Base-by-base conservation (phyloP, 2,113 vertebrate species). In the Hirundichthys speculiger region DNA sequence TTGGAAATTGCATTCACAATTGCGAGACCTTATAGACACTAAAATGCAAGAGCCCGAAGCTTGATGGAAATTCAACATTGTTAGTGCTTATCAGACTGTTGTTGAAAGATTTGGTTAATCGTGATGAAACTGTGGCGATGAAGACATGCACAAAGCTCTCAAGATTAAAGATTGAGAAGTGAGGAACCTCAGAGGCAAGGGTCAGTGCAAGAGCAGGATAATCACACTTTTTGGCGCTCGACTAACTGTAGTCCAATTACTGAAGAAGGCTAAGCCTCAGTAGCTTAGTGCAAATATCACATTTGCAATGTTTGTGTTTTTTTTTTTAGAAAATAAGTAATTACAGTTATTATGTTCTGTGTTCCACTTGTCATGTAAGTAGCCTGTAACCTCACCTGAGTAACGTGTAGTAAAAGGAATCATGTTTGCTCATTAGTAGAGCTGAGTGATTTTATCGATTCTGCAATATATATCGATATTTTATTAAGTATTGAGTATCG, bases 201-300 rank as follows among this genome's bases (percentile, higher is more conserved):
- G 67, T 80, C 63, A 71, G n/a, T 15, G 47, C 41, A 57, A 55
- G 43, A 48, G 47, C 50, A 64, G 18, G 5, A 52, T 52, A 65
- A 73, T 64, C 43, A 48, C 50, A 39, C 52, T 51, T 63, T 57
- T 75, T 64, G 56, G 60, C 60, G 39, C 19, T 75, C 67, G 79
- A 82, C 85, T 46, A 25, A 34, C 62, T 75, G 68, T 74, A 73
- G 75, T 82, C 67, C 65, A 79, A 74, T 89, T 83, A 85, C 71
- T 38, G 6, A 22, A 39, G 47, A 59, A 77, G 34, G 67, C 54
- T 13, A 46, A 57, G 49, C 41, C 55, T 76, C 6, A 30, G 2
- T 50, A 38, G 46, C 22, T 68, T 24, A 69, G 73, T 69, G 73
- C 78, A 66, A 60, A 64, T 48, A 70, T 58, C 7, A 63, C 1